Evolutionary conservation across 2,113 vertebrate species (phyloP).

Genomic region (Megalops atlanticus): DNA sequence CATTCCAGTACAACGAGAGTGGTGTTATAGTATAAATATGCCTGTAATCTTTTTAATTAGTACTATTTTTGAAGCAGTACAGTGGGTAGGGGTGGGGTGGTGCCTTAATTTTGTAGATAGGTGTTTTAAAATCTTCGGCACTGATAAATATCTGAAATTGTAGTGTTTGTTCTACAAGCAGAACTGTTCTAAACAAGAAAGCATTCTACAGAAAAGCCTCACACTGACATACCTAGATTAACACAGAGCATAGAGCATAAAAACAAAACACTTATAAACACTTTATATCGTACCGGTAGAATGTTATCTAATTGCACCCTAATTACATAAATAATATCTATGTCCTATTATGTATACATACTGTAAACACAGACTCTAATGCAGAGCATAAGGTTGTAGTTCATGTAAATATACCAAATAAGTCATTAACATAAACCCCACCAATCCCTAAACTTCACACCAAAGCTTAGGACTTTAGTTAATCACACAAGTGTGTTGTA

Average conservation of each 20-base stretch:
- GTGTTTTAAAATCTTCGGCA: neutral
- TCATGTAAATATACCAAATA: neutral
- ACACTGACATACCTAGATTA: neutral
- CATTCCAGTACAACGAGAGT: neutral
- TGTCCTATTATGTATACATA: neutral
- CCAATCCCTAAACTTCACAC: neutral
- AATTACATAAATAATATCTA: too few species aligned
- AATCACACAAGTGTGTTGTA: neutral
- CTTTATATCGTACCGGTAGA: too few species aligned
- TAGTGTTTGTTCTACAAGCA: neutral
- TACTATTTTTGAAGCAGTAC: neutral
- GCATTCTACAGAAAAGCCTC: neutral
- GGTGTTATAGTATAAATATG: slow-evolving; percentile 39
- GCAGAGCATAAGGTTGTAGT: neutral
- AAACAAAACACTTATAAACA: too few species aligned
- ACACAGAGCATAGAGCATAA: too few species aligned
- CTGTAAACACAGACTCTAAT: neutral
- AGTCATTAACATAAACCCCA: neutral
- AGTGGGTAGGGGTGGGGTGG: neutral
- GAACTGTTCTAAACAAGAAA: neutral
- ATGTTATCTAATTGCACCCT: too few species aligned
- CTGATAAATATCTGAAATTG: neutral
- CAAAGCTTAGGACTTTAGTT: neutral
- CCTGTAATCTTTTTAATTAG: slow-evolving; percentile 22
- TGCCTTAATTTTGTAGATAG: neutral